Percentiles rank a stretch among this genome's conserved stretches.
These are phyloP conservation scores for Cydia amplana DNA, from an alignment of 1,140 invertebrate genomes.

Conservation along the genomic window DNA sequence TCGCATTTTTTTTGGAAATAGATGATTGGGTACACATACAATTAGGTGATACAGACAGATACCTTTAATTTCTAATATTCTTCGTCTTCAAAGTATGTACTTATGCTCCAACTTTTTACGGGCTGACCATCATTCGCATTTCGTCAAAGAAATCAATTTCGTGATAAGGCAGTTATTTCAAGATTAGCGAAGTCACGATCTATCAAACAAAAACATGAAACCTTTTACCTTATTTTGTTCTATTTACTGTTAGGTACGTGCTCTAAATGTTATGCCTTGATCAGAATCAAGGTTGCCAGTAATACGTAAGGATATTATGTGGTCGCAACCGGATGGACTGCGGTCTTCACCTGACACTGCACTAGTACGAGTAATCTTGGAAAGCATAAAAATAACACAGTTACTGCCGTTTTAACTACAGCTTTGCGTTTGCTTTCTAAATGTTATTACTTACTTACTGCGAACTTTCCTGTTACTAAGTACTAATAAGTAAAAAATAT, in stretches of 20 bases:
- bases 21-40: no score
- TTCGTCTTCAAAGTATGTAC: no score
- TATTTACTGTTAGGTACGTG: background rate
- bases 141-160: no score
- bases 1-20: no score
- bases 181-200: background rate
- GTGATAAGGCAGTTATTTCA: background rate
- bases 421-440: background rate
- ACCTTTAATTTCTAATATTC: no score
- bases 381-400: background rate
- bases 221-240: background rate
- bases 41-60: no score
- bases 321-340: background rate
- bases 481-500: no score
- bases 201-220: background rate
- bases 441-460: no score
- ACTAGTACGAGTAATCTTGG: background rate
- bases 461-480: no score
- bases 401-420: background rate
- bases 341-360: background rate
- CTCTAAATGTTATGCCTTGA: background rate
- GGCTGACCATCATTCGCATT: no score
- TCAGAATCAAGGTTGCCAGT: background rate
- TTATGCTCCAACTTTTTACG: no score
- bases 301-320: constrained; percentile 13